Conservation (phyloP, 2,113 vertebrate species). For the Apistogramma diplotaenia region DNA sequence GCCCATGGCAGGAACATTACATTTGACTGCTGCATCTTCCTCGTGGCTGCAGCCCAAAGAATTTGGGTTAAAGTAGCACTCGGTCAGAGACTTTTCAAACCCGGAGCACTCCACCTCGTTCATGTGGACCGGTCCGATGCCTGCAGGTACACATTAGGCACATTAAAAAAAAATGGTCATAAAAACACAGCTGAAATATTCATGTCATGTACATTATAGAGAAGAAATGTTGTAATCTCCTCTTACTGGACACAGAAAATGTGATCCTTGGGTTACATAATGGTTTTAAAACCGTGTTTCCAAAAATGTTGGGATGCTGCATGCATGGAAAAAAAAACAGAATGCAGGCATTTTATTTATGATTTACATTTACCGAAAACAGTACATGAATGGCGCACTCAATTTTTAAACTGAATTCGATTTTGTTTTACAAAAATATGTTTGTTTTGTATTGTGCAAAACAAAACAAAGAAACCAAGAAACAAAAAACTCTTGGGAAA, state of each 20-base stretch:
- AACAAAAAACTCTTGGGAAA: not conserved
- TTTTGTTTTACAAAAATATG: not conserved
- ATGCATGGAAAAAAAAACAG: not conserved
- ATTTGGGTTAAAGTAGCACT: slow-evolving; percentile 88
- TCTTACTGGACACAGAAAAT: not conserved
- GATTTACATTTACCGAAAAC: not conserved
- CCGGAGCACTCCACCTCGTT: slow-evolving; percentile 89
- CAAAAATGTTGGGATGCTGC: not conserved
- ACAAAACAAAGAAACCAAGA: not conserved
- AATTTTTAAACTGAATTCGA: not conserved
- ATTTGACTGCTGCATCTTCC: slow-evolving; percentile 88
- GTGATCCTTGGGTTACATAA: not conserved
- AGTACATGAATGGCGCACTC: not conserved
- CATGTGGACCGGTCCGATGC: slow-evolving; percentile 92
- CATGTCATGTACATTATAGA: not conserved
- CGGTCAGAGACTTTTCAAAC: slow-evolving; percentile 90
- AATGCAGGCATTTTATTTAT: not conserved
- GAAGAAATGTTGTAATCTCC: not conserved
- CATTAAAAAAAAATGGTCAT: not conserved
- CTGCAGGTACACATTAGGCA: slow-evolving; percentile 60
- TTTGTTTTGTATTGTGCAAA: not conserved
- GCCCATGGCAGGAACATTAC: slow-evolving; percentile 92
- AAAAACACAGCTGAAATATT: not conserved
- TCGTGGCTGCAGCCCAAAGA: slow-evolving; percentile 88
- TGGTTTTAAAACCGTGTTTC: not conserved